Conservation (phyloP, 2,888 invertebrate species). For the Listrodromus nycthemerus region DNA sequence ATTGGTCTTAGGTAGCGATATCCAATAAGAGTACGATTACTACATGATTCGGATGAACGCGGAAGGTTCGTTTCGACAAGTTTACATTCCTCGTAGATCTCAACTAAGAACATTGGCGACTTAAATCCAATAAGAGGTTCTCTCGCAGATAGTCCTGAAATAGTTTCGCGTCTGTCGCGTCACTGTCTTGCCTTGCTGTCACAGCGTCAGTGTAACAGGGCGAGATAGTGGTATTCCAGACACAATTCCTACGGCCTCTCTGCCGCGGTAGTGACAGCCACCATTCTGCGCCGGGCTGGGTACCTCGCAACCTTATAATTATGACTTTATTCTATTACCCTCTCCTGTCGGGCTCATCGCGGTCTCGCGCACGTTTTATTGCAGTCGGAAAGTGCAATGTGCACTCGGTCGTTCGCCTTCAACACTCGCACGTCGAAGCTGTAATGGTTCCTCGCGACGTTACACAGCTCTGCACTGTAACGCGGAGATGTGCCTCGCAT, state of each 20-base stretch:
- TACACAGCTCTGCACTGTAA: constrained; percentile 2
- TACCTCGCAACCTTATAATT: constrained; percentile 76
- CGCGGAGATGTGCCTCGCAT: constrained; percentile 6
- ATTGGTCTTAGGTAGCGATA: neutral
- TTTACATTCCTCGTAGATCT: neutral
- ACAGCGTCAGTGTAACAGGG: constrained; percentile 36
- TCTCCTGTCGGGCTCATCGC: constrained; percentile 44
- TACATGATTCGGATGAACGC: neutral
- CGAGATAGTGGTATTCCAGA: constrained; percentile 72
- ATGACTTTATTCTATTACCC: constrained; percentile 78
- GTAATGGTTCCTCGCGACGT: constrained; percentile 24
- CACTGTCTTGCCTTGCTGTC: constrained; percentile 7
- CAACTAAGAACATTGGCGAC: neutral
- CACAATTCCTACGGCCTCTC: constrained; percentile 72
- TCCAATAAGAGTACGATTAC: neutral
- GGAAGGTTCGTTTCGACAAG: neutral
- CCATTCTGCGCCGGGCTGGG: constrained; percentile 67
- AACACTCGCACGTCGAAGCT: constrained; percentile 30
- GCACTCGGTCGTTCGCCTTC: constrained; percentile 59
- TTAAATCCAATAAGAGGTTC: constrained; percentile 1
- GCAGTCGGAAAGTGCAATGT: constrained; percentile 69
- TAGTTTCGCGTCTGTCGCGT: constrained; percentile 19
- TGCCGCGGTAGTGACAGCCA: constrained; percentile 73
- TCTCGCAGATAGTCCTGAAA: constrained; percentile 16
- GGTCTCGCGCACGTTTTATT: constrained; percentile 67